Evolutionary conservation across 2,113 vertebrate genomes (phyloP).

Genomic region (Tupaia chinensis): DNA sequence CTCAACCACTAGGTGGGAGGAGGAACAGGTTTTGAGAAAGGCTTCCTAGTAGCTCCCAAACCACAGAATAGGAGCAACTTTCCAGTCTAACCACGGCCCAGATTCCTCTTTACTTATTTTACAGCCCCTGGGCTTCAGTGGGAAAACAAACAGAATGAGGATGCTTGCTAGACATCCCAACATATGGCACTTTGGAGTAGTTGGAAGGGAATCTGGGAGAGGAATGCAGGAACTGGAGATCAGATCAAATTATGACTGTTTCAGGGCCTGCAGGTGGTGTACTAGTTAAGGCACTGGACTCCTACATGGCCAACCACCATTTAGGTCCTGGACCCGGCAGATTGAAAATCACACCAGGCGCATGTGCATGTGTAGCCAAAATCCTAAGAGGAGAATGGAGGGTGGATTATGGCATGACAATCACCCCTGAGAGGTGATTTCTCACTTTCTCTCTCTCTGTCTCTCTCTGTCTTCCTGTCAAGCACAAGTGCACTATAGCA

Average conservation of each 20-base stretch:
- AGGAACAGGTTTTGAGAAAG: not conserved
- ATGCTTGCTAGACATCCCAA: slow-evolving; percentile 6
- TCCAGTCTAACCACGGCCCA: not conserved
- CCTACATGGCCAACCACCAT: too few relatives aligned
- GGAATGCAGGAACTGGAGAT: slow-evolving; percentile 13
- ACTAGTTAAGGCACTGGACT: too few relatives aligned
- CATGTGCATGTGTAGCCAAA: too few relatives aligned
- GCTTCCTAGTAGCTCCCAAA: not conserved
- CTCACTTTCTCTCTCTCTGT: too few relatives aligned
- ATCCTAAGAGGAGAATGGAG: too few relatives aligned
- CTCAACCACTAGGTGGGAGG: not conserved
- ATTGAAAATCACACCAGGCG: too few relatives aligned
- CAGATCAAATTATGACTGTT: not conserved
- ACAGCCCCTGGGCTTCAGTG: not conserved
- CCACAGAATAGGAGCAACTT: slow-evolving; percentile 24
- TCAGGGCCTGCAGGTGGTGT: too few relatives aligned
- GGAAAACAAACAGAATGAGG: slow-evolving; percentile 43
- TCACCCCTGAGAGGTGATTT: too few relatives aligned
- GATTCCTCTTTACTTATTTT: slow-evolving; percentile 18
- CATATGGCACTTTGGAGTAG: not conserved
- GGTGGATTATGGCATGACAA: too few relatives aligned
- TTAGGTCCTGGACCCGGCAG: too few relatives aligned
- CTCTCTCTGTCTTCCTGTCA: too few relatives aligned
- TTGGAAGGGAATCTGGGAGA: not conserved
- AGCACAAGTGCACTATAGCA: too few relatives aligned